These are phyloP conservation scores for Crematogaster levior DNA, from an alignment of 2,888 invertebrate species.

Conservation along the genomic window DNA sequence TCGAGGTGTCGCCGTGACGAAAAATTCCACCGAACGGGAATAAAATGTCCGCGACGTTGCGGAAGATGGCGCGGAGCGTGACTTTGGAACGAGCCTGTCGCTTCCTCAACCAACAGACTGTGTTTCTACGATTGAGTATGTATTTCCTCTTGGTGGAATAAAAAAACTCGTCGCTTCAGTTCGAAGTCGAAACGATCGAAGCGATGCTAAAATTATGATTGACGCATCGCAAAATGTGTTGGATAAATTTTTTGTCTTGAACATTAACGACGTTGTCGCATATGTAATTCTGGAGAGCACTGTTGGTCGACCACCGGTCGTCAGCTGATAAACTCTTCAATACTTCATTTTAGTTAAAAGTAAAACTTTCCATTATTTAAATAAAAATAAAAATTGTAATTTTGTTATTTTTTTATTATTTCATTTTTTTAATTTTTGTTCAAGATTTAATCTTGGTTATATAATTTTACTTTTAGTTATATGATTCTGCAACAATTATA, in stretches of 20 bases:
- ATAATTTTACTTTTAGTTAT: no score
- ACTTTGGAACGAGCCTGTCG: conserved; percentile 9
- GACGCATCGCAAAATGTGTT: background rate
- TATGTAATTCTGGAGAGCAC: background rate
- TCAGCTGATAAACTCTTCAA: background rate
- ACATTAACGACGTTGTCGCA: conserved; percentile 1
- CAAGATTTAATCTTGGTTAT: background rate
- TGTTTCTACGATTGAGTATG: no score
- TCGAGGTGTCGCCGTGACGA: conserved; percentile 84
- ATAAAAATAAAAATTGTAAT: conserved; percentile 4
- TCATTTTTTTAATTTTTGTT: background rate
- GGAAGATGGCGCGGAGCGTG: conserved; percentile 67
- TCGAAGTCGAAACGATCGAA: background rate
- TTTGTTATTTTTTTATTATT: background rate
- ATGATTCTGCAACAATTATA: background rate
- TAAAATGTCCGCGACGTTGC: conserved; percentile 74
- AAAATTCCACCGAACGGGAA: conserved; percentile 85
- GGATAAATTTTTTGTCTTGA: conserved; percentile 1
- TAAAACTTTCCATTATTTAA: background rate
- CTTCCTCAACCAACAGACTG: background rate
- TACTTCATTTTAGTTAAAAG: background rate
- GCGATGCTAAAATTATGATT: conserved; percentile 14
- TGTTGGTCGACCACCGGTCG: background rate
- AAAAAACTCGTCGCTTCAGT: background rate
- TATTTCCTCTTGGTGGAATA: no score